These are phyloP conservation scores for Episyrphus balteatus DNA, from an alignment of 1,140 invertebrate species.

Conservation along the genomic window DNA sequence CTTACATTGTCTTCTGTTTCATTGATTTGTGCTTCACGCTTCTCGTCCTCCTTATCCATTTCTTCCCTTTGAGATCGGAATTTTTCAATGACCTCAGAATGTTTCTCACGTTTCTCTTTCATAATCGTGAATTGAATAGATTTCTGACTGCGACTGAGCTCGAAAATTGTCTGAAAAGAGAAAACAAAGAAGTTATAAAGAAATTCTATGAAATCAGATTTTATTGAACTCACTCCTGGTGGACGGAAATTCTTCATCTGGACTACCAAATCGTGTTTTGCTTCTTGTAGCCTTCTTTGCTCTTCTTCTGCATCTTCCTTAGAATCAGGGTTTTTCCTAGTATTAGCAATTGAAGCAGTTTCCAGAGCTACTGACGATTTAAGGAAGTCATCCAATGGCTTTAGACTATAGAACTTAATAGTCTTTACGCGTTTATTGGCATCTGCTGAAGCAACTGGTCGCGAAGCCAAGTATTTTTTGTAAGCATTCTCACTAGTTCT, in stretches of 20 bases:
- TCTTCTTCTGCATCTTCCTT: constrained; percentile 17
- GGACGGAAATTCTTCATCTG: constrained; percentile 77
- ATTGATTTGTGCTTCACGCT: constrained; percentile 13
- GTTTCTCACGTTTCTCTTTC: constrained; percentile 56
- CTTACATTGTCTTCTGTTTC: constrained; percentile 8
- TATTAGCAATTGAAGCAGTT: constrained; percentile 16
- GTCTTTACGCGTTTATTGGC: constrained; percentile 71
- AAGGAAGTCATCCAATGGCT: constrained; percentile 34
- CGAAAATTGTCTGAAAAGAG: constrained; percentile 80
- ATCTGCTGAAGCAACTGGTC: constrained; percentile 77
- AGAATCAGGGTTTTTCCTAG: constrained; percentile 6
- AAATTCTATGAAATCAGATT: constrained; percentile 5
- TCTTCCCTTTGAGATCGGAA: constrained; percentile 32
- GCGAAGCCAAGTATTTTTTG: constrained; percentile 76
- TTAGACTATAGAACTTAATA: constrained; percentile 33
- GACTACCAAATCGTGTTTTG: constrained; percentile 48
- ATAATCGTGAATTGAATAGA: constrained; percentile 58
- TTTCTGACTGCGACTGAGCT: constrained; percentile 72
- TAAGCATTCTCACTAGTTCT: constrained; percentile 80
- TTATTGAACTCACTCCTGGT: constrained; percentile 60
- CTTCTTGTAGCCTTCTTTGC: constrained; percentile 30
- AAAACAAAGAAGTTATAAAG: constrained; percentile 13
- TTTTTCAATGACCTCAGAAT: constrained; percentile 49
- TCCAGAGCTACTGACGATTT: constrained; percentile 15
- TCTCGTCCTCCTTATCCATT: constrained; percentile 26